A percentile compares a stretch with the other conserved stretches of the same genome.
These are phyloP conservation scores for Enteromius treurensis DNA, from an alignment of 2,797 vertebrate genomes.

Conservation along the genomic window DNA sequence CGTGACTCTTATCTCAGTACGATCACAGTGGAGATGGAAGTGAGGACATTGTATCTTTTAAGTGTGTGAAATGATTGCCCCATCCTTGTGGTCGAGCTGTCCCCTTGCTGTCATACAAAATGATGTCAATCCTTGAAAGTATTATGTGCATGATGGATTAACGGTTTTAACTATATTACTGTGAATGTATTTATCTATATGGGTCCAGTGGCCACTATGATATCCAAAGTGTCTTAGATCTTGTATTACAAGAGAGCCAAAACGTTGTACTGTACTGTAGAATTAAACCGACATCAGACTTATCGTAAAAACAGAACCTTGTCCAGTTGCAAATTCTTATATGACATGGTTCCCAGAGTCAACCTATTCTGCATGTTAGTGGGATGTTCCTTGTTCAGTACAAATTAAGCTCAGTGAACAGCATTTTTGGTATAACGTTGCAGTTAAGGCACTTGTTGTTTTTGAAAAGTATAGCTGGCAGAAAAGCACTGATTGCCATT, in stretches of 20 bases:
- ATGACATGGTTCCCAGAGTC: slow-evolving; percentile 26
- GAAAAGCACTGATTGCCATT: not conserved
- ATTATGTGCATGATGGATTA: slow-evolving; percentile 78
- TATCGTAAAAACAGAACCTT: slow-evolving; percentile 71
- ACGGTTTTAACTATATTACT: slow-evolving; percentile 75
- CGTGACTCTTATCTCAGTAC: slow-evolving; percentile 67
- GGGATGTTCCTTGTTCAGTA: slow-evolving; percentile 33
- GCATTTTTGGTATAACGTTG: not conserved
- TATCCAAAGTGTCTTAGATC: slow-evolving; percentile 69
- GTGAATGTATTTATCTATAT: slow-evolving; percentile 76
- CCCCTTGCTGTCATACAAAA: slow-evolving; percentile 70
- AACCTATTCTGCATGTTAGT: not conserved
- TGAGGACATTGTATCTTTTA: slow-evolving; percentile 59
- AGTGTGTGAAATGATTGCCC: slow-evolving; percentile 71
- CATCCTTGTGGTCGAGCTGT: slow-evolving; percentile 69
- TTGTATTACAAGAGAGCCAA: slow-evolving; percentile 65
- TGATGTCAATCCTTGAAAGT: slow-evolving; percentile 70
- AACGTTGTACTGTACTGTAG: slow-evolving; percentile 76
- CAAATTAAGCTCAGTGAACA: slow-evolving; percentile 11
- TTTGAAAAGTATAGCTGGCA: too few relatives aligned
- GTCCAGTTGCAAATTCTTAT: slow-evolving; percentile 77
- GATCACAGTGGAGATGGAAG: slow-evolving; percentile 54
- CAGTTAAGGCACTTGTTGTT: too few relatives aligned
- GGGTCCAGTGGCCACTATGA: slow-evolving; percentile 69
- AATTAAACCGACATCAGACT: slow-evolving; percentile 78